phyloP scores from a whole-genome alignment of 2,113 vertebrate genomes.

The Silurus asotus region DNA sequence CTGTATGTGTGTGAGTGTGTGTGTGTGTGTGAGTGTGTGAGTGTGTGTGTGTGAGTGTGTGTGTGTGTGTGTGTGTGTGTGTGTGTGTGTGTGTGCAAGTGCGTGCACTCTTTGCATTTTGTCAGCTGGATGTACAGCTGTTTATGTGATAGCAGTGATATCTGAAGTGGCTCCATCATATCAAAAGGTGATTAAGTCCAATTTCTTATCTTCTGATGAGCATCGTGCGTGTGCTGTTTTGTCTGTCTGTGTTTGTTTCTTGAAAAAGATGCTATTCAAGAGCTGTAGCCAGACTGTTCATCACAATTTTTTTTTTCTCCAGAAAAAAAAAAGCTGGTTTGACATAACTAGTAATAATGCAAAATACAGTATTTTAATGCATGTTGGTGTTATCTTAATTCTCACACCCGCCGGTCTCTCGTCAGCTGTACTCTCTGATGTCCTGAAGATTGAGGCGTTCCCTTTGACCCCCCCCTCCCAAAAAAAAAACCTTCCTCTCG shows the following conservation, averaged over 20 bases:
- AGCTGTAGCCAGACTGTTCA: not conserved
- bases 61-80: not conserved
- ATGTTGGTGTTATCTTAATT: conserved; percentile 27
- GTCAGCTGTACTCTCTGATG: conserved; percentile 48
- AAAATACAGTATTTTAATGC: conserved; percentile 32
- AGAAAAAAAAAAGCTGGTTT: not conserved
- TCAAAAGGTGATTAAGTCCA: conserved; percentile 71
- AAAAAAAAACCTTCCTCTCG: conserved; percentile 20
- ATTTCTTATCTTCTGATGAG: conserved; percentile 75
- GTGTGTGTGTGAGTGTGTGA: conserved; percentile 12
- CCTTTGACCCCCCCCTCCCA: conserved; percentile 30
- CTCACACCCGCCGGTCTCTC: conserved; percentile 17
- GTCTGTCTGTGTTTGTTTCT: conserved; percentile 28
- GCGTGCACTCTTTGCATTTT: conserved; percentile 5
- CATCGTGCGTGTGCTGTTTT: conserved; percentile 49
- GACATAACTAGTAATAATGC: not conserved
- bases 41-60: conserved; percentile 43
- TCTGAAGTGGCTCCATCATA: conserved; percentile 71
- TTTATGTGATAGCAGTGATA: conserved; percentile 62
- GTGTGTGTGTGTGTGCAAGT: not conserved
- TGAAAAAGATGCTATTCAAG: not conserved
- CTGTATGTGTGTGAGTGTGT: conserved; percentile 40
- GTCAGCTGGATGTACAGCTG: conserved; percentile 58
- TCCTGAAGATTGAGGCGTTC: conserved; percentile 49
- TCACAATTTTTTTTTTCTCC: not conserved